Evolutionary conservation across 2,888 invertebrate species (phyloP), one percentile per base, ranked within the genome.

Genomic region (Sturmia bella): DNA sequence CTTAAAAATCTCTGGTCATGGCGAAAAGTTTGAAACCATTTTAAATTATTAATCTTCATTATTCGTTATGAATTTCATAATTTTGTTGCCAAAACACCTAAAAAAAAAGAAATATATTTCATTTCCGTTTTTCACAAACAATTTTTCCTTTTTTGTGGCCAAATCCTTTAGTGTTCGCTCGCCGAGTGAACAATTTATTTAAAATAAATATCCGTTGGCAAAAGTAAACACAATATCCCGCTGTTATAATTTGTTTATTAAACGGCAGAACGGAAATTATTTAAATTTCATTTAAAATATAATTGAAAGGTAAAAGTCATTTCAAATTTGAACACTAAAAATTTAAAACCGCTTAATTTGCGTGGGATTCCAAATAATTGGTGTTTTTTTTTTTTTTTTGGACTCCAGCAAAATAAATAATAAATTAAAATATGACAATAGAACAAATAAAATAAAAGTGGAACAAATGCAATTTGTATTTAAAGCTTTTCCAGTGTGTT

Each of bases 241-340:
- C 43, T 50, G 66, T 12, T 61, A 45, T 66, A 52, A 61, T 66
- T 78, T 59, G 43, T 73, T 73, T 50, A 50, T 41, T 48, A 70
- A 78, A 32, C 7, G 32, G 17, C 3, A 32, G 57, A 73, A 79
- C 72, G 72, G 68, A 79, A 68, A 68, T 79, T 66, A 69, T 69
- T 41, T 74, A 74, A 74, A 50, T 50, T 74, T 27, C 27, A 69
- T 79, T 80, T 39, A 32, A 41, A 59, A 54, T 66, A 37, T 45
- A 68, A 76, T 76, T 68, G 50, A 68, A 68, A 68, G 59, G 17
- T 45, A 54, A 24, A 43, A 48, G 13, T 48, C 24, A 50, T 50
- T 48, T 39, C 21, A 37, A 24, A 45, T 19, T 69, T 45, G 7
- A 27, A 2, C 12, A 24, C 54, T 0, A 56, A 45, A 54, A 24